Conservation (phyloP, 2,888 invertebrate species). For the Apantesis nais region DNA sequence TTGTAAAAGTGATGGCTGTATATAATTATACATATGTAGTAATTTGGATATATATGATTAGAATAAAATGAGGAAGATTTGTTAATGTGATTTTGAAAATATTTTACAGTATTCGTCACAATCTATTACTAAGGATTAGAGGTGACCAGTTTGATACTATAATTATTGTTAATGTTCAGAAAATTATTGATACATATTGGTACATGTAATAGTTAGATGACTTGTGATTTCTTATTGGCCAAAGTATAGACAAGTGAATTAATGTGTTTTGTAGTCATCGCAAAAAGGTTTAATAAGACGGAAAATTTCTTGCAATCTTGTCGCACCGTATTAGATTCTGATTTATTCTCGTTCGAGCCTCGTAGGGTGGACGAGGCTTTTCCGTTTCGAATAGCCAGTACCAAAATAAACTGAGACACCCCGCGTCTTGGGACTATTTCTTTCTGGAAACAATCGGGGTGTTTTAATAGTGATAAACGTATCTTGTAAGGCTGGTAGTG, state of each 20-base stretch:
- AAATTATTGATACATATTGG: neutral
- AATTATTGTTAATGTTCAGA: neutral
- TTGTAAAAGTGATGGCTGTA: constrained; percentile 16
- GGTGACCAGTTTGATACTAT: neutral
- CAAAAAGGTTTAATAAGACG: constrained; percentile 74
- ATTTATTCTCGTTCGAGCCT: constrained; percentile 75
- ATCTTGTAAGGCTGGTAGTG: constrained; percentile 65
- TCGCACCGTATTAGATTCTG: constrained; percentile 80
- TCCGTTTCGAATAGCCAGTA: constrained; percentile 58
- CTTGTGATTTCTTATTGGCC: constrained; percentile 20
- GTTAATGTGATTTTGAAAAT: neutral
- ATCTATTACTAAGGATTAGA: neutral
- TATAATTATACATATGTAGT: constrained; percentile 21
- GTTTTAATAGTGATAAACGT: constrained; percentile 57
- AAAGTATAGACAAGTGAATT: constrained; percentile 12
- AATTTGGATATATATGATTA: neutral
- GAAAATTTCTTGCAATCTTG: constrained; percentile 78
- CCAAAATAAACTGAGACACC: constrained; percentile 62
- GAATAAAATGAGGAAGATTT: neutral
- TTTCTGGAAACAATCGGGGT: constrained; percentile 36
- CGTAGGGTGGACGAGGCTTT: constrained; percentile 74
- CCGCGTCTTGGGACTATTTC: constrained; percentile 37
- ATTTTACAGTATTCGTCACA: neutral
- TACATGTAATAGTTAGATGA: constrained; percentile 20
- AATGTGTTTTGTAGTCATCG: constrained; percentile 44